phyloP scores from a whole-genome alignment of 2,113 vertebrate species.

The Misgurnus anguillicaudatus region DNA sequence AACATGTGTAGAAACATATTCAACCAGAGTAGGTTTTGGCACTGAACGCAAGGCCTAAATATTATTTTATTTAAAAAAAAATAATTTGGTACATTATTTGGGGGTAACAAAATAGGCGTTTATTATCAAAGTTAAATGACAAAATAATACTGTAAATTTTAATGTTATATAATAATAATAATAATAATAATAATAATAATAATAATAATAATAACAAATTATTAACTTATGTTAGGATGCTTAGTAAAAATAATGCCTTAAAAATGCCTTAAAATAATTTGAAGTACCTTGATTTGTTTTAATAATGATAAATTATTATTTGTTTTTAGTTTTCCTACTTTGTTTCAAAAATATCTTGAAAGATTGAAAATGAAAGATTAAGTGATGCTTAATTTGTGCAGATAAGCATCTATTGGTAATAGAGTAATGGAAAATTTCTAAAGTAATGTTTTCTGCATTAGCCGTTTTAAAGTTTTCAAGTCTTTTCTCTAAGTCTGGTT shows the following conservation, averaged over 20 bases:
- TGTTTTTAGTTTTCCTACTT: too few relatives aligned
- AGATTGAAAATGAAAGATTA: too few relatives aligned
- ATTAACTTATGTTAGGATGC: too few relatives aligned
- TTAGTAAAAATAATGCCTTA: too few relatives aligned
- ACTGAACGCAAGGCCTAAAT: neutral
- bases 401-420: neutral
- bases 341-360: too few relatives aligned
- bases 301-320: too few relatives aligned
- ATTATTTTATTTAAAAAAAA: neutral
- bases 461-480: neutral
- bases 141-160: too few relatives aligned
- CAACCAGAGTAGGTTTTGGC: neutral
- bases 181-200: too few relatives aligned
- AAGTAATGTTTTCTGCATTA: neutral
- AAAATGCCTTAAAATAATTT: too few relatives aligned
- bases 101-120: neutral
- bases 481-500: constrained; percentile 43
- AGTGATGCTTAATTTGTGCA: neutral
- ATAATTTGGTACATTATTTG: neutral
- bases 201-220: too few relatives aligned
- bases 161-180: too few relatives aligned
- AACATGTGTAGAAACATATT: neutral
- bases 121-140: neutral
- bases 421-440: neutral
- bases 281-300: too few relatives aligned